Conservation (phyloP, 2,888 invertebrate genomes). For the Agrilus mali region DNA sequence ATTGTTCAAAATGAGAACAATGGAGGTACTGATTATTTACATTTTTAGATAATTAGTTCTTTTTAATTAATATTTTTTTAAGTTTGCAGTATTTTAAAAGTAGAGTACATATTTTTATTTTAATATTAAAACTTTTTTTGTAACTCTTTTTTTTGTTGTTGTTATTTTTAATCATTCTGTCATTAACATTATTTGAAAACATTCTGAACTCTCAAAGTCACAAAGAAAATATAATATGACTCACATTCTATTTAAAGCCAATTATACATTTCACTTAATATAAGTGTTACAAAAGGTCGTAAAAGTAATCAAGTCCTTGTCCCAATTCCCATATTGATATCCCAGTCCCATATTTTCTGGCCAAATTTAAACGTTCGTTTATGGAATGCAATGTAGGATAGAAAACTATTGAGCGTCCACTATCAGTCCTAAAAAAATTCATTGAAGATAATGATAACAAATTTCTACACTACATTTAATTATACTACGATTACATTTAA, state of each 20-base stretch:
- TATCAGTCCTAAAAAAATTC: slow-evolving; percentile 41
- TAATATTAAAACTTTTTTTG: too few relatives aligned
- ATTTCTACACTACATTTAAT: too few relatives aligned
- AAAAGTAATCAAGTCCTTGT: slow-evolving; percentile 90
- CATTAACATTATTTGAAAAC: too few relatives aligned
- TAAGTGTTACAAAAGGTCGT: slow-evolving; percentile 59
- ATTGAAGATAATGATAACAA: not conserved
- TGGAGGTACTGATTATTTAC: too few relatives aligned
- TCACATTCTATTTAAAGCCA: not conserved
- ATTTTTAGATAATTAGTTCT: too few relatives aligned
- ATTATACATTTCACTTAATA: not conserved
- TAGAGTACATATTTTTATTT: too few relatives aligned
- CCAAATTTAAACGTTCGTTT: slow-evolving; percentile 64
- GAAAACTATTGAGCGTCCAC: slow-evolving; percentile 66
- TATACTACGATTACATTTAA: not conserved
- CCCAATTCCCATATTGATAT: slow-evolving; percentile 94
- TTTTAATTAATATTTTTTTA: too few relatives aligned
- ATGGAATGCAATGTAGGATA: slow-evolving; percentile 85
- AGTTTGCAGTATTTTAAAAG: too few relatives aligned
- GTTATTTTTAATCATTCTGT: too few relatives aligned
- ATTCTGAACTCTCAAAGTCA: too few relatives aligned
- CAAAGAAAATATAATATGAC: not conserved
- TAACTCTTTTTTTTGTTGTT: too few relatives aligned
- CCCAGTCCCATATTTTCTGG: slow-evolving; percentile 67
- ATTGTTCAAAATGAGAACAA: too few relatives aligned